Base-by-base conservation (phyloP, 2,797 vertebrate species). In the Periparus ater region DNA sequence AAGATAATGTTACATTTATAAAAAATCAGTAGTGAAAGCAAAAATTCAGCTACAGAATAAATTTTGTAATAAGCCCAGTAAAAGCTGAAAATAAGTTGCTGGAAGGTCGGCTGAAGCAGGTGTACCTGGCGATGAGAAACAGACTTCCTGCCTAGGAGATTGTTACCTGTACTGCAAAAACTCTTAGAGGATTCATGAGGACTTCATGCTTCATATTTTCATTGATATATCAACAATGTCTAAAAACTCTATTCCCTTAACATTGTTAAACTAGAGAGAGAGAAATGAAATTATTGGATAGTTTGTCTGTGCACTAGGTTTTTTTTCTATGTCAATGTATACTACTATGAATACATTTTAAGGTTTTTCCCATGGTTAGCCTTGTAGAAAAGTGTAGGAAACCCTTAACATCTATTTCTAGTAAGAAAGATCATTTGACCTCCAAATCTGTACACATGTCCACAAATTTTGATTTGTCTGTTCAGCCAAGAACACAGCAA, bases 361-460 rank as follows among this genome's bases (percentile, higher is more conserved):
- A 84, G 6, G 5, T 30, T 94, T 90, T 72, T 40, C 19, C 30
- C 4, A 7, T 36, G 17, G 30, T 75, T 85, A 94, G 57, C 44
- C 61, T 62, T 84, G 17, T 23, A 84, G 42, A 44, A 61, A 38
- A 61, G 15, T n/a, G 2, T 51, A 75, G 81, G 60, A 86, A 85
- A 36, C 9, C 8, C 26, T 74, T 81, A 80, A 22, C 11, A 53
- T 21, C 29, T 17, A 19, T 89, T 84, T 71, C 10, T 21, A 20
- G 42, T 13, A 44, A 45, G 86, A 65, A 20, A 72, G 18, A 63
- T 50, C 1, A 10, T 80, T 80, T 90, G 57, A 58, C 60, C 63
- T 71, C 36, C 1, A 27, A 74, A 47, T 83, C 53, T 58, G 40
- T 18, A 54, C 21, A 42, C 47, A 17, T 0, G 0, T 51, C 17